phyloP scores from a whole-genome alignment of 1,140 invertebrate genomes.

The Drosophila kanapiae region DNA sequence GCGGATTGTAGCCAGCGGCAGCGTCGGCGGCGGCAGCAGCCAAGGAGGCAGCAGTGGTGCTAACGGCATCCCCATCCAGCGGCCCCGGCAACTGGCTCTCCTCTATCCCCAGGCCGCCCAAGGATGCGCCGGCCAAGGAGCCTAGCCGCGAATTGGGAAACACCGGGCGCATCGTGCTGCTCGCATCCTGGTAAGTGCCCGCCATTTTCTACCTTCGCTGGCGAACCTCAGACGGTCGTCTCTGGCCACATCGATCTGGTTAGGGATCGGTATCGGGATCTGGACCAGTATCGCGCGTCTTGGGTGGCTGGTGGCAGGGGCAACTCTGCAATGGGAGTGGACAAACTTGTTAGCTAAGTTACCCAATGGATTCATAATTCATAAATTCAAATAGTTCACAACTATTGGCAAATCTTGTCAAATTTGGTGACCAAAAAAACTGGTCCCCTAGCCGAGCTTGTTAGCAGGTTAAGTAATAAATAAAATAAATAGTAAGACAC shows the following conservation, averaged over 20 bases:
- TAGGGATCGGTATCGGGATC: constrained; percentile 6
- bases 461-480: constrained; percentile 9
- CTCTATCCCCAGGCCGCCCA: constrained; percentile 11
- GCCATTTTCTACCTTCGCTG: constrained; percentile 65
- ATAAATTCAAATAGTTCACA: constrained; percentile 40
- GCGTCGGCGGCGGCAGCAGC: constrained; percentile 1
- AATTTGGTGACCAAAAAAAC: constrained; percentile 54
- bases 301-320: constrained; percentile 4
- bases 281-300: constrained; percentile 14
- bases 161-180: constrained; percentile 75
- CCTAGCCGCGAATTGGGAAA: constrained; percentile 82
- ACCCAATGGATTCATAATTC: constrained; percentile 17
- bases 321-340: constrained; percentile 26
- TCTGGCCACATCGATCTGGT: constrained; percentile 39
- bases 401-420: constrained; percentile 72
- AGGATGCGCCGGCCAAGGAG: constrained; percentile 55
- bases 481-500: too few relatives aligned
- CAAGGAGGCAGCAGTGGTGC: constrained; percentile 16
- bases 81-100: constrained; percentile 66
- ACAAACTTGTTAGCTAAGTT: constrained; percentile 31
- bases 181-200: constrained; percentile 76
- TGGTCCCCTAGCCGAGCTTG: constrained; percentile 1
- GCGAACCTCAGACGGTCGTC: constrained; percentile 36
- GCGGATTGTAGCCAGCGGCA: constrained; percentile 59
- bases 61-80: constrained; percentile 33